These are phyloP conservation scores for Adoxophyes honmai DNA, from an alignment of 1,140 invertebrate species.

Conservation along the genomic window DNA sequence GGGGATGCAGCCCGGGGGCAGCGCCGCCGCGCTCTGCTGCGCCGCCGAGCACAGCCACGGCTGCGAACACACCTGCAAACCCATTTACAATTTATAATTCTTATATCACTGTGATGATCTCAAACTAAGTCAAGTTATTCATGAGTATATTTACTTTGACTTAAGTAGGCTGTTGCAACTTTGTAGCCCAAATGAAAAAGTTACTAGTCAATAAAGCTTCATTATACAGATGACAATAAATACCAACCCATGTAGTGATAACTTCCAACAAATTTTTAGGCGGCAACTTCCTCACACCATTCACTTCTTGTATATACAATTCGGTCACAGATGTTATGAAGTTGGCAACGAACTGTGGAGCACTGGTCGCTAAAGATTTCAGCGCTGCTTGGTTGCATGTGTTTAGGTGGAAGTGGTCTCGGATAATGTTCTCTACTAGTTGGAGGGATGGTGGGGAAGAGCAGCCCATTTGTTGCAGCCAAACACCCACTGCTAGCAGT, in stretches of 20 bases:
- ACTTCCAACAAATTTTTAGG: slow-evolving; percentile 80
- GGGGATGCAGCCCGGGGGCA: slow-evolving; percentile 87
- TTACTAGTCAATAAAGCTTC: not conserved
- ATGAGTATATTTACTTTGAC: too few relatives aligned
- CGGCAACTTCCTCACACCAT: slow-evolving; percentile 71
- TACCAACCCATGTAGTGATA: slow-evolving; percentile 80
- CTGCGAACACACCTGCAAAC: slow-evolving; percentile 82
- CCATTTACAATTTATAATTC: too few relatives aligned
- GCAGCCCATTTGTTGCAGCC: slow-evolving; percentile 89
- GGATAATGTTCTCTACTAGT: slow-evolving; percentile 85
- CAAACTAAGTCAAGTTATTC: too few relatives aligned
- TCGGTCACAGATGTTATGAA: slow-evolving; percentile 89
- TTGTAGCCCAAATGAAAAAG: not conserved
- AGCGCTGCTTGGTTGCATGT: slow-evolving; percentile 81
- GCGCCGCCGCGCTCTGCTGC: slow-evolving; percentile 81
- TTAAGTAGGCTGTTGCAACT: too few relatives aligned
- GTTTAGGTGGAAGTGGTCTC: slow-evolving; percentile 87
- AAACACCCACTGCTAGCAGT: slow-evolving; percentile 87
- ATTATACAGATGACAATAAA: slow-evolving; percentile 1
- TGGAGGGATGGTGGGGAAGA: slow-evolving; percentile 84
- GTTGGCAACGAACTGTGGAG: slow-evolving; percentile 88
- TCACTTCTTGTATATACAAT: slow-evolving; percentile 79
- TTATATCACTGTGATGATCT: too few relatives aligned
- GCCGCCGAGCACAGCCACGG: slow-evolving; percentile 83
- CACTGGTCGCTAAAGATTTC: slow-evolving; percentile 82